A percentile compares a stretch with the other conserved stretches of the same genome.
These are phyloP conservation scores for Clarias laeviceps DNA, from an alignment of 2,797 vertebrate genomes.

Conservation along the genomic window DNA sequence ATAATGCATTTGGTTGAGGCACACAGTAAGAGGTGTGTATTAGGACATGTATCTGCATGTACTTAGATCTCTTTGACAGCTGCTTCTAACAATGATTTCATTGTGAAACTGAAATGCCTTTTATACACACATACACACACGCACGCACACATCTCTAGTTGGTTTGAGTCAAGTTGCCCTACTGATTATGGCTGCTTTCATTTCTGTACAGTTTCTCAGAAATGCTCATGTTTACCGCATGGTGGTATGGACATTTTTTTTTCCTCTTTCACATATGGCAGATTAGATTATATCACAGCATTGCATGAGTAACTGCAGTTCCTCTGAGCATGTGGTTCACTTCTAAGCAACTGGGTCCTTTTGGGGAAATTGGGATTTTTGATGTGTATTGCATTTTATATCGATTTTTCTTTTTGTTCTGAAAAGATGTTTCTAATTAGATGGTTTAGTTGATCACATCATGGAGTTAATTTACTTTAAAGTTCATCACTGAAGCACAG, in stretches of 20 bases:
- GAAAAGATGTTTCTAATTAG: neutral
- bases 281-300: slow-evolving; percentile 13
- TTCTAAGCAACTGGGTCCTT: slow-evolving; percentile 15
- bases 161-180: neutral
- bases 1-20: neutral
- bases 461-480: neutral
- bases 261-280: slow-evolving; percentile 9
- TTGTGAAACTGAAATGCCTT: slow-evolving; percentile 52
- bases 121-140: neutral
- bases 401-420: neutral
- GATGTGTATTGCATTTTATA: neutral
- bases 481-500: too few species aligned
- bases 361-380: slow-evolving; percentile 6
- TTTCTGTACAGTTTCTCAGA: slow-evolving; percentile 51
- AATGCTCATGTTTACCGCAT: slow-evolving; percentile 40
- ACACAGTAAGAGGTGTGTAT: neutral
- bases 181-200: slow-evolving; percentile 42
- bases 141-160: neutral
- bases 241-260: neutral
- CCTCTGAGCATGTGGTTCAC: slow-evolving; percentile 10
- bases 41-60: neutral
- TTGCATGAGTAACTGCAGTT: slow-evolving; percentile 3
- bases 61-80: neutral
- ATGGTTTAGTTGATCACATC: neutral
- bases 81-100: slow-evolving; percentile 49